Evolutionary conservation across 2,113 vertebrate genomes (phyloP).

Genomic region (Poecilia latipinna): DNA sequence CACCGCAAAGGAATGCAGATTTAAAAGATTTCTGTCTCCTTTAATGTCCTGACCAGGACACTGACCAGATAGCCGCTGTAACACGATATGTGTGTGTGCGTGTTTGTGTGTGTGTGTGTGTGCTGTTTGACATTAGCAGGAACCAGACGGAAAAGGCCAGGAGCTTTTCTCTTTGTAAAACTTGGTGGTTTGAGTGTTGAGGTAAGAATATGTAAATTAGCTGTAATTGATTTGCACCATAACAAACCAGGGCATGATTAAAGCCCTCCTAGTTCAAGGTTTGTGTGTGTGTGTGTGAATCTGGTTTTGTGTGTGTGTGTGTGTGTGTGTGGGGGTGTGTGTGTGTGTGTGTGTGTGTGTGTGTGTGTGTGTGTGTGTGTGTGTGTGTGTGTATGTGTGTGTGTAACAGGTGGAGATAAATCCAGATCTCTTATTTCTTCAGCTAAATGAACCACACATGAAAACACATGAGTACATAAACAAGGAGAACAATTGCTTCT

Average conservation of each 20-base stretch:
- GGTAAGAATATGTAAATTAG: neutral
- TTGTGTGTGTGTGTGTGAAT: neutral
- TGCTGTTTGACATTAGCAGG: neutral
- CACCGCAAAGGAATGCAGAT: slow-evolving; percentile 45
- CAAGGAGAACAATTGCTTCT: slow-evolving; percentile 3
- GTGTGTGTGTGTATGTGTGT: neutral
- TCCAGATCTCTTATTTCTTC: neutral
- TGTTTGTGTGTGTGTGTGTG: neutral
- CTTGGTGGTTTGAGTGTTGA: neutral
- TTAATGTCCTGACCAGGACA: slow-evolving; percentile 16
- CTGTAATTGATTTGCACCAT: neutral
- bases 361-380: neutral
- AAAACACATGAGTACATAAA: slow-evolving; percentile 4
- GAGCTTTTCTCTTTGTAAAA: neutral
- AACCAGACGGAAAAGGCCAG: neutral
- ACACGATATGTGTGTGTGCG: neutral
- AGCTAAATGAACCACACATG: slow-evolving; percentile 1
- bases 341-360: neutral
- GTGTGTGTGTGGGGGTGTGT: too few relatives aligned
- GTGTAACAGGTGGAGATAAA: neutral
- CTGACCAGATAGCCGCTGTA: slow-evolving; percentile 14
- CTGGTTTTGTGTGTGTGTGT: too few relatives aligned
- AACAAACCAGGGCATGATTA: slow-evolving; percentile 1
- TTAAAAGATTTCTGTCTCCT: slow-evolving; percentile 24
- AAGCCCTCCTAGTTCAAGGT: neutral